Conservation (phyloP, 1,140 invertebrate species). For the Octopus sinensis region DNA sequence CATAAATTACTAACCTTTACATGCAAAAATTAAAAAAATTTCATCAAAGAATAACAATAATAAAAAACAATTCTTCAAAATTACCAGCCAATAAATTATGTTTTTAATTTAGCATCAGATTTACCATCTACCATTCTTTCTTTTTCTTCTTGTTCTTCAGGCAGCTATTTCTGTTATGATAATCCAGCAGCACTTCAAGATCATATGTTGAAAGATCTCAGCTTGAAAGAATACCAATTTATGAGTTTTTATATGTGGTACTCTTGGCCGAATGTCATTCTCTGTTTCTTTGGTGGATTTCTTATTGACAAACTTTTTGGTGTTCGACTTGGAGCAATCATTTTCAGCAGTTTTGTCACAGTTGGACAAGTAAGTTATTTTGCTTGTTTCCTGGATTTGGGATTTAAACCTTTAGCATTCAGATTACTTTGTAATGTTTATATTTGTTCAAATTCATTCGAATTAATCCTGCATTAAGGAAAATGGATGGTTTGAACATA, state of each 20-base stretch:
- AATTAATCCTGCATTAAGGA: no score
- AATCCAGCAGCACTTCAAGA: conserved; percentile 89
- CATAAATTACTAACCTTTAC: no score
- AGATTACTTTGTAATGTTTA: no score
- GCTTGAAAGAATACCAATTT: conserved; percentile 78
- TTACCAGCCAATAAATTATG: no score
- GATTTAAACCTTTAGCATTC: no score
- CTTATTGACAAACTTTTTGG: conserved; percentile 92
- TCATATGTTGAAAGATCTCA: conserved; percentile 78
- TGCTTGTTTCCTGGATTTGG: not conserved
- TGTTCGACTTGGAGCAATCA: conserved; percentile 84
- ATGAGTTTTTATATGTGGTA: conserved; percentile 90
- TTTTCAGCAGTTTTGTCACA: conserved; percentile 81
- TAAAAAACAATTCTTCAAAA: no score
- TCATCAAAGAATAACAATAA: no score
- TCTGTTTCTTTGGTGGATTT: conserved; percentile 94
- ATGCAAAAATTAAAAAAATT: no score
- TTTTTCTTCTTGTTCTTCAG: conserved; percentile 59
- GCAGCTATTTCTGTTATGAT: conserved; percentile 98
- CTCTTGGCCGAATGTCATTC: conserved; percentile 94
- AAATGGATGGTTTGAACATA: no score
- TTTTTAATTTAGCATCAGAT: no score
- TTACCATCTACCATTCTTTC: no score
- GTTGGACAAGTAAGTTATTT: conserved; percentile 66
- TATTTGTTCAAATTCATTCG: no score